A percentile compares a stretch with the other conserved stretches of the same genome.
phyloP scores from a whole-genome alignment of 2,888 invertebrate genomes.

The Liposcelis brunnea region DNA sequence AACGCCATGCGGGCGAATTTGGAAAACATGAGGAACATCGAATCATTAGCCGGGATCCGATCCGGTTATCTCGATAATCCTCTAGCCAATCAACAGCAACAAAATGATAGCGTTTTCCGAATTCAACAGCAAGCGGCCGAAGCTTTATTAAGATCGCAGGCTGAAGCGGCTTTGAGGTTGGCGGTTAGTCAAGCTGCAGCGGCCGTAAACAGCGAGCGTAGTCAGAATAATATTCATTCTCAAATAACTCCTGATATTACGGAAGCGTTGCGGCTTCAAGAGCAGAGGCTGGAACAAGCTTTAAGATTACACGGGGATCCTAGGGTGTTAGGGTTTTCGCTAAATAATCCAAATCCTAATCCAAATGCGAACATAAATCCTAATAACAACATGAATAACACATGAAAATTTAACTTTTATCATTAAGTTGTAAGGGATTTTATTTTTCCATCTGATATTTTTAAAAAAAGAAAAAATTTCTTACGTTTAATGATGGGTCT shows the following conservation, averaged over 20 bases:
- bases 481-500: slow-evolving; percentile 6
- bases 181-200: slow-evolving; percentile 55
- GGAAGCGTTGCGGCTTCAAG: slow-evolving; percentile 50
- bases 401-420: slow-evolving; percentile 8
- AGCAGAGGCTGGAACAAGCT: slow-evolving; percentile 68
- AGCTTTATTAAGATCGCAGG: slow-evolving; percentile 64
- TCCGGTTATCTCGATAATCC: slow-evolving; percentile 5
- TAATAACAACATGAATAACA: slow-evolving; percentile 1
- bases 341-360: slow-evolving; percentile 24
- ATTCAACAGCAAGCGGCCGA: slow-evolving; percentile 27
- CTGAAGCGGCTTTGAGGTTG: slow-evolving; percentile 64
- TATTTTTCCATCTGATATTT: slow-evolving; percentile 1
- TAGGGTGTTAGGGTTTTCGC: slow-evolving; percentile 58
- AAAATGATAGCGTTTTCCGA: slow-evolving; percentile 6
- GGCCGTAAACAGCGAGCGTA: slow-evolving; percentile 26
- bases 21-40: slow-evolving; percentile 7
- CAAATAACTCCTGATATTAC: slow-evolving; percentile 52
- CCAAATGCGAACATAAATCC: slow-evolving; percentile 6
- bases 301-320: slow-evolving; percentile 65
- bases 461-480: slow-evolving; percentile 7
- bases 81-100: background rate
- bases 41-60: slow-evolving; percentile 29
- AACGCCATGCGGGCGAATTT: slow-evolving; percentile 5
- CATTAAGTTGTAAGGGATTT: slow-evolving; percentile 8
- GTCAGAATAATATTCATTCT: slow-evolving; percentile 15